Percentiles rank a stretch among this genome's conserved stretches.
Conservation (phyloP, 2,113 vertebrate species). For the Corythornis madagascariensis region DNA sequence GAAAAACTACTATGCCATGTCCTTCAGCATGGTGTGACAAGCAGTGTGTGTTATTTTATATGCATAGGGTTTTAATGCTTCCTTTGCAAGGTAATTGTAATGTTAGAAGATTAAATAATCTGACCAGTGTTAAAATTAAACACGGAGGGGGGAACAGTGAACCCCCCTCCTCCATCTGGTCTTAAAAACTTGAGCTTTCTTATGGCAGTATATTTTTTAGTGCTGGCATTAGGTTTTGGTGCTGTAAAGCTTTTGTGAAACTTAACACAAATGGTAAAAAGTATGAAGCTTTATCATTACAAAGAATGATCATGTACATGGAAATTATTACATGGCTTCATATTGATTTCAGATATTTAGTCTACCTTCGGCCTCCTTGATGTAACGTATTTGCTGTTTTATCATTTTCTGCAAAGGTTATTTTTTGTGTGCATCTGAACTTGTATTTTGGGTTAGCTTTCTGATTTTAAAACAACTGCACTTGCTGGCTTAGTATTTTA, state of each 20-base stretch:
- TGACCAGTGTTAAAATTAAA: not conserved
- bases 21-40: not conserved
- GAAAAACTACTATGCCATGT: not conserved
- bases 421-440: not conserved
- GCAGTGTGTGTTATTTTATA: not conserved
- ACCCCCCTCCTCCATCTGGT: not conserved
- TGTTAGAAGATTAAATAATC: not conserved
- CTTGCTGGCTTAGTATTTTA: not conserved
- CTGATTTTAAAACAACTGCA: not conserved
- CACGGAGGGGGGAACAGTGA: accelerated
- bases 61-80: not conserved
- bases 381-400: not conserved
- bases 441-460: not conserved
- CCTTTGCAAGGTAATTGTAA: not conserved
- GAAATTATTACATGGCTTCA: not conserved
- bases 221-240: not conserved
- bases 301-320: not conserved
- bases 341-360: not conserved
- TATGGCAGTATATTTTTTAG: not conserved
- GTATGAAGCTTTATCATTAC: not conserved
- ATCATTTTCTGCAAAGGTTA: not conserved
- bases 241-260: not conserved
- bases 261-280: not conserved
- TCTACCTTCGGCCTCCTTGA: not conserved
- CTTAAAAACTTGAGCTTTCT: not conserved